These are phyloP conservation scores for Dolichoris vasculosae DNA, from an alignment of 1,140 invertebrate genomes.

Conservation along the genomic window DNA sequence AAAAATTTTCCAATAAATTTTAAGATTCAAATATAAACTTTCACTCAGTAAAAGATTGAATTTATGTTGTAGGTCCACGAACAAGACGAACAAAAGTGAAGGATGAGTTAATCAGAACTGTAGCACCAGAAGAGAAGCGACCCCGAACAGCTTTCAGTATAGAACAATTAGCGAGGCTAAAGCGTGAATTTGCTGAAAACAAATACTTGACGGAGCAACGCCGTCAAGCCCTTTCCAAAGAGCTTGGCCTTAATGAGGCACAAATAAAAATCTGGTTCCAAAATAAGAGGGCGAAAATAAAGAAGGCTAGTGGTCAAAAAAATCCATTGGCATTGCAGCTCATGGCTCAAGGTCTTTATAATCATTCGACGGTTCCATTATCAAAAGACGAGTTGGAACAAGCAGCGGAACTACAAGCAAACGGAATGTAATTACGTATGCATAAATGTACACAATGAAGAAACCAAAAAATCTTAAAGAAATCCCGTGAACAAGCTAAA, in stretches of 20 bases:
- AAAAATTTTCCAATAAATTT: too few species aligned
- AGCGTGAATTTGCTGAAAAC: slow-evolving; percentile 96
- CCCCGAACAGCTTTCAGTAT: slow-evolving; percentile 97
- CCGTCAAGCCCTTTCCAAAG: slow-evolving; percentile 91
- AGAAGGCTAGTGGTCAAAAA: slow-evolving; percentile 92
- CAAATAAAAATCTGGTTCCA: slow-evolving; percentile 99
- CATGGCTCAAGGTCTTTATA: slow-evolving; percentile 96
- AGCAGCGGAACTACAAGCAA: slow-evolving; percentile 71
- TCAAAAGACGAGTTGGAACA: slow-evolving; percentile 88
- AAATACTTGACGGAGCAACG: slow-evolving; percentile 96
- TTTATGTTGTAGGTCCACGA: slow-evolving; percentile 65
- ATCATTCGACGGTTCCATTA: slow-evolving; percentile 90
- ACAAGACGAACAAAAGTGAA: slow-evolving; percentile 67
- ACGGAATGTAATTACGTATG: slow-evolving; percentile 59
- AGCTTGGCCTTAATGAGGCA: slow-evolving; percentile 95
- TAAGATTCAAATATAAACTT: not conserved
- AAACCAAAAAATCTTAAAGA: slow-evolving; percentile 23
- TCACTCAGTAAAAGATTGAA: not conserved
- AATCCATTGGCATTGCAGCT: slow-evolving; percentile 93
- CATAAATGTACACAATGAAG: not conserved
- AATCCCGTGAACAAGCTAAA: not conserved
- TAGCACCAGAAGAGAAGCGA: slow-evolving; percentile 88
- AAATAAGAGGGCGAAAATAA: slow-evolving; percentile 98
- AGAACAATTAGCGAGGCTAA: slow-evolving; percentile 93
- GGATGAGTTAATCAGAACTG: slow-evolving; percentile 65